Conservation (phyloP, 1,140 invertebrate genomes). For the Nebria ingens region DNA sequence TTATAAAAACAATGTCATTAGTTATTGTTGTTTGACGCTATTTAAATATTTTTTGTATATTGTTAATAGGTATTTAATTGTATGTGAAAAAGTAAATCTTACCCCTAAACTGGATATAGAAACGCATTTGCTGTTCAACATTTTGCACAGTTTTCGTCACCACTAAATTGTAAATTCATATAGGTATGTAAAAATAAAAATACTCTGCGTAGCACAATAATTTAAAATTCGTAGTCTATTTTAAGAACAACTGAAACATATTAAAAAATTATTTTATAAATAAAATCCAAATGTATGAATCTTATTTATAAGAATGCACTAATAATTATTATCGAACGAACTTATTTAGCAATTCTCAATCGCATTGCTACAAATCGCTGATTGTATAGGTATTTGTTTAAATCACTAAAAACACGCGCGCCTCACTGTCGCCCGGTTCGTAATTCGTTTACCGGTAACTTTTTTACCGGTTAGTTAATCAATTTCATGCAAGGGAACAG, state of each 20-base stretch:
- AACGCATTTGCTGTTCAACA: slow-evolving; percentile 34
- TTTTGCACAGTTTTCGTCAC: slow-evolving; percentile 15
- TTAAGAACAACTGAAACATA: too few relatives aligned
- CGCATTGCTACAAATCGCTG: background rate
- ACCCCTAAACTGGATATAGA: slow-evolving; percentile 35
- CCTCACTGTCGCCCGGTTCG: background rate
- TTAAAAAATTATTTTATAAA: too few relatives aligned
- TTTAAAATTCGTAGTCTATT: background rate
- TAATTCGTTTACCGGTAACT: background rate
- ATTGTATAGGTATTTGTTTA: background rate
- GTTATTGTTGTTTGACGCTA: too few relatives aligned
- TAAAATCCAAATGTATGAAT: too few relatives aligned
- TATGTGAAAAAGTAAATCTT: too few relatives aligned
- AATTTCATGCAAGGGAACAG: background rate
- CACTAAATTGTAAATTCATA: background rate
- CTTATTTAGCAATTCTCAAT: background rate
- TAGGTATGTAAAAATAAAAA: background rate
- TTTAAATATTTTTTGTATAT: too few relatives aligned
- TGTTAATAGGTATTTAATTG: too few relatives aligned
- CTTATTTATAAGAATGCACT: too few relatives aligned
- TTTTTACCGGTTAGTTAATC: background rate
- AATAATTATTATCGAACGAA: too few relatives aligned
- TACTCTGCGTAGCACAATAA: too few relatives aligned
- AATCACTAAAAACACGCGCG: background rate
- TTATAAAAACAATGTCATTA: too few relatives aligned